These are phyloP conservation scores for Drosophila oshimai DNA, from an alignment of 1,140 invertebrate genomes.

Conservation along the genomic window DNA sequence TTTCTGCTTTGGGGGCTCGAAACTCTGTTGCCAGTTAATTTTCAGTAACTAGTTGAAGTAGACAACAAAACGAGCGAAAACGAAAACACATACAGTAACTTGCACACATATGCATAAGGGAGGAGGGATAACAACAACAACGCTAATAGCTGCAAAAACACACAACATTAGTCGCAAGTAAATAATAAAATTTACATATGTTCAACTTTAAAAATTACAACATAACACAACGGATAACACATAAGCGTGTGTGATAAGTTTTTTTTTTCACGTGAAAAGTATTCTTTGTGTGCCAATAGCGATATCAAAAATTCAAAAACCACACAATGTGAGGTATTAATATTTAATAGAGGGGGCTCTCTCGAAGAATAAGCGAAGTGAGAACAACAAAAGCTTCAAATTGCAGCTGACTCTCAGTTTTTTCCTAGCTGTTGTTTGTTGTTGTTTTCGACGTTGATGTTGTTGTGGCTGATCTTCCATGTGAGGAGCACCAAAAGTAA, in stretches of 20 bases:
- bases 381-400: conserved; percentile 2
- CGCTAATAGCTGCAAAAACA: background rate
- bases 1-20: conserved; percentile 64
- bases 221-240: conserved; percentile 12
- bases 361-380: background rate
- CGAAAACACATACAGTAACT: conserved; percentile 6
- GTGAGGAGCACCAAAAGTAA: conserved; percentile 18
- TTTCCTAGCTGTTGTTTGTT: background rate
- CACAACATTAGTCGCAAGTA: conserved; percentile 26
- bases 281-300: background rate
- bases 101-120: conserved; percentile 13
- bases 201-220: background rate
- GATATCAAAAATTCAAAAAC: conserved; percentile 3
- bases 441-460: conserved; percentile 1
- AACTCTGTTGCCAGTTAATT: conserved; percentile 78
- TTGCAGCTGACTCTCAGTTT: conserved; percentile 25
- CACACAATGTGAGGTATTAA: conserved; percentile 1
- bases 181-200: conserved; percentile 5
- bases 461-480: conserved; percentile 29
- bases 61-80: conserved; percentile 64
- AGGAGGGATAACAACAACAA: conserved; percentile 34
- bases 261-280: conserved; percentile 3
- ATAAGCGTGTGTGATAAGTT: background rate
- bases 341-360: background rate
- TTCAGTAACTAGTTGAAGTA: conserved; percentile 79